These are phyloP conservation scores for Proisotoma minuta DNA, from an alignment of 2,888 invertebrate species.

Conservation along the genomic window DNA sequence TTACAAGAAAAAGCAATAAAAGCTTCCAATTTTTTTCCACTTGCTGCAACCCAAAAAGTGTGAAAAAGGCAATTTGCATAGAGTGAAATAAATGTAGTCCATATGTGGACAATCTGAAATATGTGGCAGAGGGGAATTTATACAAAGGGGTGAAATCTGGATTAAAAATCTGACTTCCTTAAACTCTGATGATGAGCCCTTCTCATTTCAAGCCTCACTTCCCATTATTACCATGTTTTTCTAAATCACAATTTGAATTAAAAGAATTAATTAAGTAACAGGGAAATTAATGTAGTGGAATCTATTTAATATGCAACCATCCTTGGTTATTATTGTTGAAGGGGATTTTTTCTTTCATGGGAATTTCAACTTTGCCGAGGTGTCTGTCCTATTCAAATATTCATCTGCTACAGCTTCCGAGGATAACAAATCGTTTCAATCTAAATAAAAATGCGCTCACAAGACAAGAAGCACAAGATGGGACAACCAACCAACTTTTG, in stretches of 20 bases:
- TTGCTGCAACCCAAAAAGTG: slow-evolving; percentile 17
- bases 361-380: slow-evolving; percentile 7
- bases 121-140: neutral
- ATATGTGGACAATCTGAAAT: neutral
- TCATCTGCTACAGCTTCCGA: slow-evolving; percentile 14
- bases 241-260: neutral
- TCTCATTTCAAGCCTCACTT: slow-evolving; percentile 18
- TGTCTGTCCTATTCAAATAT: slow-evolving; percentile 14
- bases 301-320: slow-evolving; percentile 12
- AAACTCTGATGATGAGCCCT: slow-evolving; percentile 5
- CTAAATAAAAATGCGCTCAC: slow-evolving; percentile 38
- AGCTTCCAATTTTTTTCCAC: slow-evolving; percentile 27
- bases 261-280: slow-evolving; percentile 19
- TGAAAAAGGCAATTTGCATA: slow-evolving; percentile 30
- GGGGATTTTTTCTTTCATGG: slow-evolving; percentile 16
- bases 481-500: neutral
- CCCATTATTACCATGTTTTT: slow-evolving; percentile 19
- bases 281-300: slow-evolving; percentile 16
- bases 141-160: slow-evolving; percentile 1
- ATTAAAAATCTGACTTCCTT: neutral
- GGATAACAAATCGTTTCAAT: slow-evolving; percentile 40
- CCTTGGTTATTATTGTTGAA: neutral
- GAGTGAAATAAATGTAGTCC: slow-evolving; percentile 21
- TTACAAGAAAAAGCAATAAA: slow-evolving; percentile 25
- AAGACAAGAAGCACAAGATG: slow-evolving; percentile 11